Conservation (phyloP, 2,113 vertebrate genomes). For the Ramphastos sulfuratus region DNA sequence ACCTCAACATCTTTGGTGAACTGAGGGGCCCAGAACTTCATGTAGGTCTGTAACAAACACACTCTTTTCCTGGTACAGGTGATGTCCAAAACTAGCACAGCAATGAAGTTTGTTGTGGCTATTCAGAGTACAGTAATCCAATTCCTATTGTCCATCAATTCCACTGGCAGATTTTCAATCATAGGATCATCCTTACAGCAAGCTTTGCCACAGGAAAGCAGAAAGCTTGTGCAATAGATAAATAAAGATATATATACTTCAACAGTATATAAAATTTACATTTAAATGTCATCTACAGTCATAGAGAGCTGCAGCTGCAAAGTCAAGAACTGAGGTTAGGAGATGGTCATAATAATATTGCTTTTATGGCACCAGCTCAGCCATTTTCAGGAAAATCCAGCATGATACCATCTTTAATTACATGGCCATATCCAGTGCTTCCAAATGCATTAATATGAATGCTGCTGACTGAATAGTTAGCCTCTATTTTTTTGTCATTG, state of each 20-base stretch:
- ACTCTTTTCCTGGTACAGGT: not conserved
- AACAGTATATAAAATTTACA: not conserved
- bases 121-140: not conserved
- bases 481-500: conserved; percentile 5
- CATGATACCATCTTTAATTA: conserved; percentile 61
- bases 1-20: no score
- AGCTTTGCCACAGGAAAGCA: not conserved
- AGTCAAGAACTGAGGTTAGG: not conserved
- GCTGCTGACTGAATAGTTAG: not conserved
- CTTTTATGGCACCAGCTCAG: not conserved
- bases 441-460: not conserved
- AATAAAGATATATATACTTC: not conserved
- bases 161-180: not conserved
- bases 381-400: not conserved
- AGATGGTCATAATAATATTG: not conserved
- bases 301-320: not conserved
- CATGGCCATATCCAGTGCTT: not conserved
- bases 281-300: not conserved
- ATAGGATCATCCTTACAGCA: not conserved
- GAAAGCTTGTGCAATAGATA: not conserved
- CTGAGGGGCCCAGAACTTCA: not conserved
- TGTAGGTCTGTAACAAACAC: not conserved
- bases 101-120: not conserved
- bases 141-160: not conserved
- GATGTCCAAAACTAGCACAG: not conserved